Evolutionary conservation across 2,888 invertebrate genomes (phyloP).

Genomic region (Cylindroiulus punctatus): DNA sequence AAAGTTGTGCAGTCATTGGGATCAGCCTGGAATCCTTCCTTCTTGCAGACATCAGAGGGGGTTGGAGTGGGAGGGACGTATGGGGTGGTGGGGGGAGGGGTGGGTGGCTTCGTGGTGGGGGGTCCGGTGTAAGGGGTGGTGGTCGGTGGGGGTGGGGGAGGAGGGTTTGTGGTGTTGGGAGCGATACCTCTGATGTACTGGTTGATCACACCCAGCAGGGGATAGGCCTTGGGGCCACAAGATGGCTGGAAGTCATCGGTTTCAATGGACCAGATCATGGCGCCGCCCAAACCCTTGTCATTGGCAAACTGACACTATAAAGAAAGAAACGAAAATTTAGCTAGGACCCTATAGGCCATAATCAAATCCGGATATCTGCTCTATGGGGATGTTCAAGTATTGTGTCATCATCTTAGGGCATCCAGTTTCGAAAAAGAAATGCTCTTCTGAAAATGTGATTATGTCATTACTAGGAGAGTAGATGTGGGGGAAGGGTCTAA

Average conservation of each 20-base stretch:
- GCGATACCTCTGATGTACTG: constrained; percentile 52
- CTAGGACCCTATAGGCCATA: too few relatives aligned
- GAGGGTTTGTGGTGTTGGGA: constrained; percentile 44
- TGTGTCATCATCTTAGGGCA: too few relatives aligned
- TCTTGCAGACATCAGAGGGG: constrained; percentile 55
- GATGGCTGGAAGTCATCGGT: constrained; percentile 54
- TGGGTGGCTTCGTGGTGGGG: not conserved
- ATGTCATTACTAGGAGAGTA: too few relatives aligned
- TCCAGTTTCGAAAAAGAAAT: too few relatives aligned
- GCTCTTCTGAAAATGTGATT: too few relatives aligned
- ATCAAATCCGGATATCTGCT: too few relatives aligned
- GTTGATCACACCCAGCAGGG: constrained; percentile 46
- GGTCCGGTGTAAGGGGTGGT: not conserved
- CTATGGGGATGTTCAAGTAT: too few relatives aligned
- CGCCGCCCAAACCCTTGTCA: constrained; percentile 41
- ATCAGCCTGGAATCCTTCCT: constrained; percentile 56
- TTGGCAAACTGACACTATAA: constrained; percentile 51
- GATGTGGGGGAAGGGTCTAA: too few relatives aligned
- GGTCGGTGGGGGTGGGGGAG: constrained; percentile 39
- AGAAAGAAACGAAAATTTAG: not conserved
- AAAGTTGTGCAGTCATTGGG: constrained; percentile 60
- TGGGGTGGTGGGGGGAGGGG: not conserved
- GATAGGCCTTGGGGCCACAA: constrained; percentile 22
- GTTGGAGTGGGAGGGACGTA: constrained; percentile 15
- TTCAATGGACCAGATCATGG: constrained; percentile 56